These are phyloP conservation scores for Mixornis gularis DNA, from an alignment of 2,113 vertebrate species.

Conservation along the genomic window DNA sequence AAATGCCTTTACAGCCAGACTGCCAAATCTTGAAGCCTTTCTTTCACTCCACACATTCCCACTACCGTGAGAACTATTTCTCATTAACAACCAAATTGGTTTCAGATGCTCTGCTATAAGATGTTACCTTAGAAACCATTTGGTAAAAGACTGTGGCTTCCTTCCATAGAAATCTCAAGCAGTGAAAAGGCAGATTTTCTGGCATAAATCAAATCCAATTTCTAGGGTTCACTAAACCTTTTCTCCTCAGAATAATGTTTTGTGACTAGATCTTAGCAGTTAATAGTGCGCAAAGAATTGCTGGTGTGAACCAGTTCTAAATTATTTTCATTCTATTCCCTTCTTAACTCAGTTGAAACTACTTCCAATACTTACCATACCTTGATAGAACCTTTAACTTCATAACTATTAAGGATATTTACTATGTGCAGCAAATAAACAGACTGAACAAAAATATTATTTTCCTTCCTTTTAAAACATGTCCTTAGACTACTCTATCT, in stretches of 20 bases:
- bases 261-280: slow-evolving; percentile 77
- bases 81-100: slow-evolving; percentile 90
- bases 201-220: slow-evolving; percentile 86
- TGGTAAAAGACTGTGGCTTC: slow-evolving; percentile 79
- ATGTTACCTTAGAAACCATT: slow-evolving; percentile 85
- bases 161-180: slow-evolving; percentile 81
- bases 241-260: slow-evolving; percentile 81
- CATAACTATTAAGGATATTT: neutral
- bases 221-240: slow-evolving; percentile 87
- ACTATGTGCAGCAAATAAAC: neutral
- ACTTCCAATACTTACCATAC: slow-evolving; percentile 40
- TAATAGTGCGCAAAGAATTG: slow-evolving; percentile 76
- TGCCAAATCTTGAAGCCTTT: slow-evolving; percentile 70
- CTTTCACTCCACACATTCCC: slow-evolving; percentile 82
- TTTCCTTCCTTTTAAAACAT: neutral
- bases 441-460: neutral
- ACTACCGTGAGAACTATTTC: slow-evolving; percentile 81
- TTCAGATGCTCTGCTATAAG: slow-evolving; percentile 82
- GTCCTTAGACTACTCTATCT: neutral
- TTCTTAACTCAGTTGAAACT: slow-evolving; percentile 57
- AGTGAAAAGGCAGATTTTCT: slow-evolving; percentile 83
- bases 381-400: slow-evolving; percentile 20
- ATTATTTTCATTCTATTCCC: slow-evolving; percentile 64
- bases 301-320: slow-evolving; percentile 77
- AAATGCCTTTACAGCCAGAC: slow-evolving; percentile 62